A percentile compares a stretch with the other conserved stretches of the same genome.
Conservation (phyloP, 2,888 invertebrate species). For the Lasius fuliginosus region DNA sequence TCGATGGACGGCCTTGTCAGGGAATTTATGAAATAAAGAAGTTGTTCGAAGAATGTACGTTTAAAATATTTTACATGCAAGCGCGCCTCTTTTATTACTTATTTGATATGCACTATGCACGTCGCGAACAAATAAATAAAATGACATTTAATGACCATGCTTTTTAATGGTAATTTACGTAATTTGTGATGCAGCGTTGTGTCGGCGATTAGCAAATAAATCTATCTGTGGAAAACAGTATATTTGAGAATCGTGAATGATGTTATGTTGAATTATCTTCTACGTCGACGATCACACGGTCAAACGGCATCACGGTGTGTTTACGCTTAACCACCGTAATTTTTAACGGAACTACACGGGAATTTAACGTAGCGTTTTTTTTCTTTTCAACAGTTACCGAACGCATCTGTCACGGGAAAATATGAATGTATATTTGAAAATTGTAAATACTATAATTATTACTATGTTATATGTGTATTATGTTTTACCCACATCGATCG, state of each 20-base stretch:
- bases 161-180: constrained; percentile 10
- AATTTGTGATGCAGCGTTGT: neutral
- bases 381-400: neutral
- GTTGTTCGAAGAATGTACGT: neutral
- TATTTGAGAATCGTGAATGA: neutral
- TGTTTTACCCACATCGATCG: neutral
- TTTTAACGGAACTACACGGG: constrained; percentile 27
- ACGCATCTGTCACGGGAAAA: constrained; percentile 20
- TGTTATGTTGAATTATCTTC: constrained; percentile 3
- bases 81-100: neutral
- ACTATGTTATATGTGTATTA: neutral
- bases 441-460: neutral
- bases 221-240: neutral
- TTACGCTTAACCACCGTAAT: constrained; percentile 46
- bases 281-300: neutral
- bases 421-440: neutral
- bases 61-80: constrained; percentile 8
- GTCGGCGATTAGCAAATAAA: neutral
- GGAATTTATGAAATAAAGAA: constrained; percentile 19
- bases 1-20: constrained; percentile 33
- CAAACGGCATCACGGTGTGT: constrained; percentile 32
- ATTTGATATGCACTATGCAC: neutral
- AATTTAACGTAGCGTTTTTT: constrained; percentile 38
- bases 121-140: neutral
- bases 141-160: neutral